These are phyloP conservation scores for Archips crataeganus DNA, from an alignment of 2,888 invertebrate species.

Conservation along the genomic window DNA sequence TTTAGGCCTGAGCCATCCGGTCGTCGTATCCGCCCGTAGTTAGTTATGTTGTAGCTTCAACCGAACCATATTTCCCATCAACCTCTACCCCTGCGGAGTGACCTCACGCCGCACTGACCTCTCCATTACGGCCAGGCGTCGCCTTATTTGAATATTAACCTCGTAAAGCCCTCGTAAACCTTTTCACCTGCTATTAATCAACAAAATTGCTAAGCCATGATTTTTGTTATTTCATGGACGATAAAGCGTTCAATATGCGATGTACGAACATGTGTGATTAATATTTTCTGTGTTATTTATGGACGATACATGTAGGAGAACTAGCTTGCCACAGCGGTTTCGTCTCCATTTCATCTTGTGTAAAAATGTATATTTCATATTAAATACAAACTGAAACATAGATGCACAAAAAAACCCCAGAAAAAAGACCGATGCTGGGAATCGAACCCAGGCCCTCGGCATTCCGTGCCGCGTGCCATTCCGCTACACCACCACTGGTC, in stretches of 20 bases:
- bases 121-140: not conserved
- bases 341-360: too few relatives aligned
- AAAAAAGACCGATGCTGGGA: too few relatives aligned
- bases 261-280: not conserved
- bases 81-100: not conserved
- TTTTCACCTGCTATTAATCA: slow-evolving; percentile 3
- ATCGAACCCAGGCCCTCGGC: too few relatives aligned
- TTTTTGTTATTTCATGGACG: slow-evolving; percentile 21
- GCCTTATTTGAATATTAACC: slow-evolving; percentile 34
- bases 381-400: too few relatives aligned
- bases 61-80: not conserved
- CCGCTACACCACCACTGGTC: too few relatives aligned
- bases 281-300: not conserved
- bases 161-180: slow-evolving; percentile 14
- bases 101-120: not conserved
- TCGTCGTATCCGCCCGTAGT: too few relatives aligned
- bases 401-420: too few relatives aligned
- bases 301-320: not conserved
- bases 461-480: too few relatives aligned
- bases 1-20: too few relatives aligned
- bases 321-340: too few relatives aligned
- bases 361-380: too few relatives aligned
- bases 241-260: slow-evolving; percentile 30
- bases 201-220: not conserved
- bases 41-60: too few relatives aligned